phyloP scores from a whole-genome alignment of 2,797 vertebrate genomes.

The Pelobates cultripes region DNA sequence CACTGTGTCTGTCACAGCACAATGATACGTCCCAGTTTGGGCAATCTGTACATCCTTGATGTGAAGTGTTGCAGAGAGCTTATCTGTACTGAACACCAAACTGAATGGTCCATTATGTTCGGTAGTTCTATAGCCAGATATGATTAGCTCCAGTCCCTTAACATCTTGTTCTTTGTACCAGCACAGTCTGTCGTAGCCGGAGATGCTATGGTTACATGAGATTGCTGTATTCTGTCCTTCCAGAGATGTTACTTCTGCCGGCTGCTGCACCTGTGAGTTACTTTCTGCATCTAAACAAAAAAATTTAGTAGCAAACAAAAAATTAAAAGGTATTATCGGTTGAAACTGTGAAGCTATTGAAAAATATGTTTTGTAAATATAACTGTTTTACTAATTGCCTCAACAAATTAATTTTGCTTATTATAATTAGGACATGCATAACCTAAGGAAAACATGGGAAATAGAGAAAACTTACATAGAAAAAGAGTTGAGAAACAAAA shows the following conservation, averaged over 20 bases:
- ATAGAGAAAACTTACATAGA: too few relatives aligned
- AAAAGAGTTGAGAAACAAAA: too few relatives aligned
- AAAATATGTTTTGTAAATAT: too few relatives aligned
- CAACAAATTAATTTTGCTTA: too few relatives aligned
- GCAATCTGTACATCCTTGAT: conserved; percentile 1
- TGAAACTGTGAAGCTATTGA: too few relatives aligned
- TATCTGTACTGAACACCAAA: neutral
- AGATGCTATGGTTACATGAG: conserved; percentile 22
- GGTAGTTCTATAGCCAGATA: neutral
- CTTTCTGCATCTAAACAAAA: conserved; percentile 3
- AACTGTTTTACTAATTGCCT: too few relatives aligned
- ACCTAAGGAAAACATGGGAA: too few relatives aligned
- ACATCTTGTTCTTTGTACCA: conserved; percentile 12
- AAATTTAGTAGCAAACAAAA: neutral
- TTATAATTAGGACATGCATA: too few relatives aligned
- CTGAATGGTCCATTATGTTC: neutral
- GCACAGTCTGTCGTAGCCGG: neutral
- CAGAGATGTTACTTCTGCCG: neutral
- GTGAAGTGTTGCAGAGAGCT: neutral
- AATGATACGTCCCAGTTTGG: conserved; percentile 47
- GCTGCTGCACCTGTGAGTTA: conserved; percentile 14
- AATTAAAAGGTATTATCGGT: neutral
- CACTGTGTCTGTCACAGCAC: conserved; percentile 43
- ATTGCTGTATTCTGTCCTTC: conserved; percentile 4
- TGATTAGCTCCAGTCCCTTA: neutral